phyloP scores from a whole-genome alignment of 1,140 invertebrate species.

The Bombus pascuorum region DNA sequence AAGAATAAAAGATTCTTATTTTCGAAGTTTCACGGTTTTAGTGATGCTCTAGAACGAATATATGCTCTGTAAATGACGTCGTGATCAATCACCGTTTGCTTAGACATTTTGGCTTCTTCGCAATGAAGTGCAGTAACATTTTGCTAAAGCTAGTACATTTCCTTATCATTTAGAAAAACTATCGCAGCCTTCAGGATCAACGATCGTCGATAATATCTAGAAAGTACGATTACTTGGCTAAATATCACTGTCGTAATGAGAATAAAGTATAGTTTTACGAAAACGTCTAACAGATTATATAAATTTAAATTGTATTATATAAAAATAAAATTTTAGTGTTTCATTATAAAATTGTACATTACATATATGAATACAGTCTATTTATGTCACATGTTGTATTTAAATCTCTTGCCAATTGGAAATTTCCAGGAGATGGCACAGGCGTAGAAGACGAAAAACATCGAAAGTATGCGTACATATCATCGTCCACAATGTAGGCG shows the following conservation, averaged over 20 bases:
- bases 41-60: background rate
- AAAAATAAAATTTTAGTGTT: no score
- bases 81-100: slow-evolving; percentile 33
- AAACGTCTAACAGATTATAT: slow-evolving; percentile 32
- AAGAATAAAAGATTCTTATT: background rate
- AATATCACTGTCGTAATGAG: slow-evolving; percentile 25
- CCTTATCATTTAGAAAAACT: slow-evolving; percentile 3
- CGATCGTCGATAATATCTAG: slow-evolving; percentile 25
- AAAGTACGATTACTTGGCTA: slow-evolving; percentile 49
- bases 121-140: slow-evolving; percentile 12
- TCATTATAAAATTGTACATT: no score
- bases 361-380: no score
- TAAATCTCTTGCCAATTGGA: no score
- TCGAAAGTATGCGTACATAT: no score
- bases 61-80: background rate
- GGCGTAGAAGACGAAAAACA: no score
- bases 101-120: slow-evolving; percentile 34
- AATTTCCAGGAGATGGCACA: no score
- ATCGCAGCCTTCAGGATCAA: slow-evolving; percentile 46
- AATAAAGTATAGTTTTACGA: slow-evolving; percentile 29
- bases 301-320: background rate
- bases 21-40: background rate
- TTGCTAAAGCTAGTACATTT: slow-evolving; percentile 15
- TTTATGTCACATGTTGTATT: no score
- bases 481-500: no score